These are phyloP conservation scores for Crypturellus undulatus DNA, from an alignment of 2,113 vertebrate species.

Conservation along the genomic window DNA sequence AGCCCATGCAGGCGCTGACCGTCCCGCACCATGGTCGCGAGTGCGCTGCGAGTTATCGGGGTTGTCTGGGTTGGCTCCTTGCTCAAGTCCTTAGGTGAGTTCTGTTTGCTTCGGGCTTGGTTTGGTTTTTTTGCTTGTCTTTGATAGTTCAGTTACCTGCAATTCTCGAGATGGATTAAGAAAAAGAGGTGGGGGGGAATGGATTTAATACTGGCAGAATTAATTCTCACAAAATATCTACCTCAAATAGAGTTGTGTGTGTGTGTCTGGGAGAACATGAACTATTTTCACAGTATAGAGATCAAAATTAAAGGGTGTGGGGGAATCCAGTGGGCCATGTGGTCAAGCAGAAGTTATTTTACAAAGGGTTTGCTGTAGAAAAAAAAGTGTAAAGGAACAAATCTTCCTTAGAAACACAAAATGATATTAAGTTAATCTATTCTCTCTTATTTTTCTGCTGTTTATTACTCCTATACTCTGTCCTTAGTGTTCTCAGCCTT, in stretches of 20 bases:
- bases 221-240: background rate
- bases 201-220: background rate
- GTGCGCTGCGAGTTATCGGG: background rate
- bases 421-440: background rate
- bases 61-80: background rate
- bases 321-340: background rate
- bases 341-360: background rate
- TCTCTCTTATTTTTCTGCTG: background rate
- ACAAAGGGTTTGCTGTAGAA: background rate
- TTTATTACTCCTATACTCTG: background rate
- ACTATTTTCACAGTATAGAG: background rate
- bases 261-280: background rate
- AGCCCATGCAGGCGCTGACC: background rate
- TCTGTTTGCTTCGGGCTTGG: background rate
- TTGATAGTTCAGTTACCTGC: background rate
- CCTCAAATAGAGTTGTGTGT: background rate
- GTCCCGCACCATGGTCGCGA: background rate
- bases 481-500: background rate
- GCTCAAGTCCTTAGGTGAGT: constrained; percentile 46
- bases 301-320: background rate
- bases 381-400: background rate
- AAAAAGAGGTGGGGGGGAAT: background rate
- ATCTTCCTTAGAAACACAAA: background rate
- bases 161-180: background rate
- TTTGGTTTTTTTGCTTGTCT: background rate